phyloP scores from a whole-genome alignment of 2,797 vertebrate genomes.

The Sebastolobus alascanus region DNA sequence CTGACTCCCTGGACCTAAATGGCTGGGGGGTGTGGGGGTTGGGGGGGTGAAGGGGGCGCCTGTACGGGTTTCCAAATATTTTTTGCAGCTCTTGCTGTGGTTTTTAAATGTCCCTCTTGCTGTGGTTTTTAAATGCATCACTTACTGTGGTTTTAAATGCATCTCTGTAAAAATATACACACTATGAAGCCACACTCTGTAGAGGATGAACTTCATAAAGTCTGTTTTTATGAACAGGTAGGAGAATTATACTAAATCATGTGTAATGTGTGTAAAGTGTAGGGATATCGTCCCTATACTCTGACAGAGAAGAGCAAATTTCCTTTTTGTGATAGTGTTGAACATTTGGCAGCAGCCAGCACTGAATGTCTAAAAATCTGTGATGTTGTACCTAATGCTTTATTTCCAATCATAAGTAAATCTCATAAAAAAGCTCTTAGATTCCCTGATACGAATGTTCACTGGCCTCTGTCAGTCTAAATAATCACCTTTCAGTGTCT shows the following conservation, averaged over 20 bases:
- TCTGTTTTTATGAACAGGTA: conserved; percentile 9
- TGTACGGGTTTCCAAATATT: conserved; percentile 26
- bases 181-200: conserved; percentile 5
- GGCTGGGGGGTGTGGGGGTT: not conserved
- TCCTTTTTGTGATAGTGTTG: conserved; percentile 28
- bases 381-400: conserved; percentile 42
- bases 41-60: not conserved
- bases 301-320: conserved; percentile 12
- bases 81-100: conserved; percentile 15
- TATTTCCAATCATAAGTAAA: conserved; percentile 46
- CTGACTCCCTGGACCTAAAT: conserved; percentile 35
- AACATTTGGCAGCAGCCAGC: conserved; percentile 33
- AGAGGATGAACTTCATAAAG: conserved; percentile 4
- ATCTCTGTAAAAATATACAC: not conserved
- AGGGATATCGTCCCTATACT: not conserved
- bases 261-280: not conserved
- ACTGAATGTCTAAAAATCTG: conserved; percentile 44
- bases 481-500: not conserved
- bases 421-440: not conserved
- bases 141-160: conserved; percentile 27
- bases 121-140: conserved; percentile 27
- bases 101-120: conserved; percentile 28
- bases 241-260: conserved; percentile 12
- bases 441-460: not conserved
- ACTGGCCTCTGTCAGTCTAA: not conserved